A percentile compares a stretch with the other conserved stretches of the same genome.
Conservation (phyloP, 1,140 invertebrate genomes). For the Paracyclopina nana region DNA sequence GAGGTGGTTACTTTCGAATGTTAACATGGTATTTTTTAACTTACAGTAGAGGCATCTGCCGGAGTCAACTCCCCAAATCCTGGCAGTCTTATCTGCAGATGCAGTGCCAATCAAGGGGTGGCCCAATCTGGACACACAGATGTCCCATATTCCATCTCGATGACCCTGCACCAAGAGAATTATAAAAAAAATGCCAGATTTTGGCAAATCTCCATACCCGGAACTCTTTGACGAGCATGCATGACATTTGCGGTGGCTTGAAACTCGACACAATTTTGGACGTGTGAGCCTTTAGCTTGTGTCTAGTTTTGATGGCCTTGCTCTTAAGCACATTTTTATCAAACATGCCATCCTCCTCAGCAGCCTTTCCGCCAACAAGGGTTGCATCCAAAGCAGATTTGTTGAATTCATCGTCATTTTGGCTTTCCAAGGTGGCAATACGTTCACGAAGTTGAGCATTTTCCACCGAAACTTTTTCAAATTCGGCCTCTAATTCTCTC, state of each 20-base stretch:
- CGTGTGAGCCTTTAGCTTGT: constrained; percentile 84
- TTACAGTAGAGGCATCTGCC: constrained; percentile 68
- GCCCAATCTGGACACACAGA: constrained; percentile 50
- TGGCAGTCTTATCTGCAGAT: constrained; percentile 84
- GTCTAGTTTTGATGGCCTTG: constrained; percentile 46
- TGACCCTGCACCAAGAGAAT: not conserved
- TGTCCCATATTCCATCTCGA: constrained; percentile 94
- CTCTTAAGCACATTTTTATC: constrained; percentile 15
- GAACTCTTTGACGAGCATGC: constrained; percentile 58
- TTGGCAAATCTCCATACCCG: too few relatives aligned
- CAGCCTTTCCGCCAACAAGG: not conserved
- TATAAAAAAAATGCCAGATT: not conserved
- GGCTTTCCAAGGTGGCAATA: constrained; percentile 3
- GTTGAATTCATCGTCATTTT: not conserved
- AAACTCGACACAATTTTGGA: constrained; percentile 90
- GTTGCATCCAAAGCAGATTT: not conserved
- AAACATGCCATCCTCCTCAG: constrained; percentile 2
- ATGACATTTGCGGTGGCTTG: constrained; percentile 44
- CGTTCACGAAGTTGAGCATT: not conserved
- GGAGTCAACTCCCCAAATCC: constrained; percentile 74
- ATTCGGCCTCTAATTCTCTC: constrained; percentile 6
- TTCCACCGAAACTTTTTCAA: constrained; percentile 10
- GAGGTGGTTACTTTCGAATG: too few relatives aligned
- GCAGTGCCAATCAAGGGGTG: constrained; percentile 67
- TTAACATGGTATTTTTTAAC: too few relatives aligned